Evolutionary conservation across 2,113 vertebrate genomes (phyloP).

Genomic region (Colossoma macropomum): DNA sequence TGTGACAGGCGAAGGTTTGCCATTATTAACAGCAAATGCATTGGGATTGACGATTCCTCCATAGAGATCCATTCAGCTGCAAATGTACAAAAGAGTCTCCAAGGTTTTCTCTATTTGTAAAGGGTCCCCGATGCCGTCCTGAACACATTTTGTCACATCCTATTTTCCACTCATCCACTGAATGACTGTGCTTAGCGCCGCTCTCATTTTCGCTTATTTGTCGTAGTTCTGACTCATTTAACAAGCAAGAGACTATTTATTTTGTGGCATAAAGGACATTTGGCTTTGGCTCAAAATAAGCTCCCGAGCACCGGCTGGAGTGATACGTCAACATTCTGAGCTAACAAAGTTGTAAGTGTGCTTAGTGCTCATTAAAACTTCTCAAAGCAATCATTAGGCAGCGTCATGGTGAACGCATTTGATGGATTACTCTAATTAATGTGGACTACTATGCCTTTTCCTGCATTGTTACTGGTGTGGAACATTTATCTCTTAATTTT

Average conservation of each 20-base stretch:
- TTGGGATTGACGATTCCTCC: neutral
- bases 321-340: slow-evolving; percentile 44
- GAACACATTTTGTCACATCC: slow-evolving; percentile 21
- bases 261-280: slow-evolving; percentile 49
- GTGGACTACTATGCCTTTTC: slow-evolving; percentile 39
- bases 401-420: slow-evolving; percentile 49
- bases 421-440: slow-evolving; percentile 64
- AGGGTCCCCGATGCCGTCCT: slow-evolving; percentile 7
- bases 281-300: slow-evolving; percentile 45
- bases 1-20: slow-evolving; percentile 27
- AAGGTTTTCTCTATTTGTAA: slow-evolving; percentile 15
- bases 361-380: slow-evolving; percentile 53
- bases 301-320: slow-evolving; percentile 23
- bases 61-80: slow-evolving; percentile 28
- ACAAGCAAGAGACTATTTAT: slow-evolving; percentile 51
- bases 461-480: slow-evolving; percentile 38
- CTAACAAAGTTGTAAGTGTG: slow-evolving; percentile 50
- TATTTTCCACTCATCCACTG: slow-evolving; percentile 46
- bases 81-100: slow-evolving; percentile 26
- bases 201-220: slow-evolving; percentile 6
- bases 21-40: slow-evolving; percentile 33
- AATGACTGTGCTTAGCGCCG: slow-evolving; percentile 9
- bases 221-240: slow-evolving; percentile 55
- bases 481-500: slow-evolving; percentile 49
- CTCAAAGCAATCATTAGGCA: slow-evolving; percentile 53